Conservation (phyloP, 1,140 invertebrate species). For the Meloidogyne exigua region DNA sequence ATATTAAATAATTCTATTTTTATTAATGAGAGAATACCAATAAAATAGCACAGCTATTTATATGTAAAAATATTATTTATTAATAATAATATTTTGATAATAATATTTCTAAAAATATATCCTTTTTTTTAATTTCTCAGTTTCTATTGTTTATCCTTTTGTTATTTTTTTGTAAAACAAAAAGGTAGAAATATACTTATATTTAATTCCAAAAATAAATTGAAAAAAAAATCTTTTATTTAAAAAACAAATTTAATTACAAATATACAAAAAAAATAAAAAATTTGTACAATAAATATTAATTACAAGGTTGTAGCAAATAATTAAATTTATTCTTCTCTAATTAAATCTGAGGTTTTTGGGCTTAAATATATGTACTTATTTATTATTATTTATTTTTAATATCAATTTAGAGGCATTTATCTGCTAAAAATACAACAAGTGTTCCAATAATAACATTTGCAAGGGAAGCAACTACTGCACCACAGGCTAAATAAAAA, state of each 20-base stretch:
- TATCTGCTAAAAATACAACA: constrained; percentile 43
- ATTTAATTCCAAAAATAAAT: too few relatives aligned
- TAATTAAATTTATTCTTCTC: too few relatives aligned
- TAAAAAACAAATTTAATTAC: too few relatives aligned
- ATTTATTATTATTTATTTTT: constrained; percentile 18
- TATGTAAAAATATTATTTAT: neutral
- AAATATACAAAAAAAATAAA: too few relatives aligned
- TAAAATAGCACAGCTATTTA: neutral
- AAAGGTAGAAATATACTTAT: too few relatives aligned
- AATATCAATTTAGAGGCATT: constrained; percentile 11
- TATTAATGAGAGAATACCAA: neutral
- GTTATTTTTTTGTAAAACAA: neutral
- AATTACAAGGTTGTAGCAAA: too few relatives aligned
- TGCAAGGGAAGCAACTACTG: constrained; percentile 28
- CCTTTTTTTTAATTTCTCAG: neutral
- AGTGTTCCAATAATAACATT: constrained; percentile 40
- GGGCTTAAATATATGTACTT: too few relatives aligned
- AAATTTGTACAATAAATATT: too few relatives aligned
- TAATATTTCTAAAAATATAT: neutral
- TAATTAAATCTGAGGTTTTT: too few relatives aligned
- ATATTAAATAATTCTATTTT: too few relatives aligned
- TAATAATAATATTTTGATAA: neutral
- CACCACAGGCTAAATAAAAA: constrained; percentile 44
- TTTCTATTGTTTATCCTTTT: too few relatives aligned
- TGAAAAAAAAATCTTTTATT: too few relatives aligned